Conservation (phyloP, 2,113 vertebrate species). For the Plectropomus leopardus region DNA sequence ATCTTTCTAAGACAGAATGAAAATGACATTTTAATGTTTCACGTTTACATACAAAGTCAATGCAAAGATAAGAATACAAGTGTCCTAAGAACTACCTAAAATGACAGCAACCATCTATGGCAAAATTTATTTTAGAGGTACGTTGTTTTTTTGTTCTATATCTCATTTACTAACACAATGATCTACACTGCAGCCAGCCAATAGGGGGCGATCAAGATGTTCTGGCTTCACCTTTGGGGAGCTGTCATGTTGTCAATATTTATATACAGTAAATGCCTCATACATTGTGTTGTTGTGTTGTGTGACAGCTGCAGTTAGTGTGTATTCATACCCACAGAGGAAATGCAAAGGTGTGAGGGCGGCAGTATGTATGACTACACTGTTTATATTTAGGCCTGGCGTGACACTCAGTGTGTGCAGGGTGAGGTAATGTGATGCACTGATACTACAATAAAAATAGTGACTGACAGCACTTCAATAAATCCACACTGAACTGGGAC, state of each 20-base stretch:
- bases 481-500: not conserved
- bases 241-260: no score
- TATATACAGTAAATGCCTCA: not conserved
- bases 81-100: no score
- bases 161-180: no score
- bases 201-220: no score
- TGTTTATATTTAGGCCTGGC: slow-evolving; percentile 13
- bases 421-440: not conserved
- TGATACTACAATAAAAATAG: not conserved
- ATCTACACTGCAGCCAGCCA: no score
- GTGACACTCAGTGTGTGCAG: not conserved
- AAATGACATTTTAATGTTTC: not conserved
- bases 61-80: no score
- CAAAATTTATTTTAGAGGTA: no score
- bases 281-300: not conserved
- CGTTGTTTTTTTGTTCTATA: no score
- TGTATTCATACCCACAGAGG: not conserved
- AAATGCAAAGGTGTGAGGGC: not conserved
- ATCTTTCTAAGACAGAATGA: not conserved
- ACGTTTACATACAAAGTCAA: no score
- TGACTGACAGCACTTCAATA: not conserved
- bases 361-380: not conserved
- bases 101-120: no score
- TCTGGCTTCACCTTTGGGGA: no score
- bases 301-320: not conserved